Evolutionary conservation across 2,888 invertebrate genomes (phyloP).

Genomic region (Zygothrica quintamaculata): DNA sequence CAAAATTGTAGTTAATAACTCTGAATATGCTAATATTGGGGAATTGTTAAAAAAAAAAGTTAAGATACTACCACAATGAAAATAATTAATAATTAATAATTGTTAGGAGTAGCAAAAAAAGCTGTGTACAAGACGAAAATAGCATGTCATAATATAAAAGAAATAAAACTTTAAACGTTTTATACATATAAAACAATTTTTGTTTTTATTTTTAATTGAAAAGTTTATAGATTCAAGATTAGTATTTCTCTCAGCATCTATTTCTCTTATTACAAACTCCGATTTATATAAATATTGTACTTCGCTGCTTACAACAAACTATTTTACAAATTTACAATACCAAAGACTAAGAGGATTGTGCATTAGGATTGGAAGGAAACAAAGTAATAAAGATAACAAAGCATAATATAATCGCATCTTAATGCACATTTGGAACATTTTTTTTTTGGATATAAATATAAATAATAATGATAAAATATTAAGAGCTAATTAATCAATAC

Average conservation of each 20-base stretch:
- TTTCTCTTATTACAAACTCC: slow-evolving; percentile 60
- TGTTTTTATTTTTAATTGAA: too few species aligned
- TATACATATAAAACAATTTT: too few species aligned
- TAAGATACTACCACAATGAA: neutral
- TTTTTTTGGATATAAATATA: slow-evolving; percentile 24
- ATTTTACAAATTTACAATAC: slow-evolving; percentile 75
- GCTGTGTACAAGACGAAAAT: slow-evolving; percentile 29
- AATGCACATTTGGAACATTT: slow-evolving; percentile 54
- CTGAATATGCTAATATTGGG: slow-evolving; percentile 23
- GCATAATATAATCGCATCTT: slow-evolving; percentile 6
- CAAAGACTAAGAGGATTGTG: slow-evolving; percentile 61
- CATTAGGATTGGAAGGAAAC: slow-evolving; percentile 15
- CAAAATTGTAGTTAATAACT: slow-evolving; percentile 72
- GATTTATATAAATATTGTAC: slow-evolving; percentile 78
- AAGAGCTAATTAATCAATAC: slow-evolving; percentile 66
- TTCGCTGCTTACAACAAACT: slow-evolving; percentile 80
- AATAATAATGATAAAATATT: slow-evolving; percentile 53
- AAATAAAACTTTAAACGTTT: slow-evolving; percentile 17
- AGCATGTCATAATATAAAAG: slow-evolving; percentile 9
- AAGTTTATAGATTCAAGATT: too few species aligned
- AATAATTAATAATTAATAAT: slow-evolving; percentile 9
- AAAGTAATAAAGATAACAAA: slow-evolving; percentile 34
- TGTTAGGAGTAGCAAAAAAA: slow-evolving; percentile 15
- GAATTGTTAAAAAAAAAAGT: slow-evolving; percentile 16
- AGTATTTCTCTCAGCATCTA: too few species aligned